phyloP scores from a whole-genome alignment of 2,797 vertebrate species.

The Salarias fasciatus region DNA sequence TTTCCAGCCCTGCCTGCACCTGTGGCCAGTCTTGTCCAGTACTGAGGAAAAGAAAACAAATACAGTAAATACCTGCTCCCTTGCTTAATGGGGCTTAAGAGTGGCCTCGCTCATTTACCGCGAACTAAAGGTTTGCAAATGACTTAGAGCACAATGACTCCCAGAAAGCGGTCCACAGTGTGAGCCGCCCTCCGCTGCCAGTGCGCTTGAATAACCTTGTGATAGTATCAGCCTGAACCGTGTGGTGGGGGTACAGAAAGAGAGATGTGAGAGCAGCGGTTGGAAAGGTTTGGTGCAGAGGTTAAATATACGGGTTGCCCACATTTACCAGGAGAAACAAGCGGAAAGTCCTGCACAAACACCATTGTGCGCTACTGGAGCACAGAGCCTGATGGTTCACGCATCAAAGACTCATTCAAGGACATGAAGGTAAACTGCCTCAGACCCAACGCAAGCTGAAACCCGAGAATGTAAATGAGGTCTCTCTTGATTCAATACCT shows the following conservation, averaged over 20 bases:
- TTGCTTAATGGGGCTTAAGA: slow-evolving; percentile 64
- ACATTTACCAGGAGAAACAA: slow-evolving; percentile 62
- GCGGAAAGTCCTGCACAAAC: slow-evolving; percentile 65
- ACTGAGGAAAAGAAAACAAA: slow-evolving; percentile 57
- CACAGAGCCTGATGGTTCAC: slow-evolving; percentile 38
- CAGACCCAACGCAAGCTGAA: slow-evolving; percentile 36
- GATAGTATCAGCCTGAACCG: slow-evolving; percentile 65
- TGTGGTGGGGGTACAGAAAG: neutral
- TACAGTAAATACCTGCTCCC: slow-evolving; percentile 48
- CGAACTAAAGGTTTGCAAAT: slow-evolving; percentile 39
- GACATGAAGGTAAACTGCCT: slow-evolving; percentile 62
- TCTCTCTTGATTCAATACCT: slow-evolving; percentile 32
- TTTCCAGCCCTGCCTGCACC: slow-evolving; percentile 58
- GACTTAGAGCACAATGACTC: slow-evolving; percentile 44
- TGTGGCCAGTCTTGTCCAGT: slow-evolving; percentile 36
- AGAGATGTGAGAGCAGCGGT: slow-evolving; percentile 35
- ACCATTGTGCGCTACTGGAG: slow-evolving; percentile 59
- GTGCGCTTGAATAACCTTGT: slow-evolving; percentile 38
- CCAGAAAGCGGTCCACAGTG: slow-evolving; percentile 16
- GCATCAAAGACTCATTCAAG: slow-evolving; percentile 65
- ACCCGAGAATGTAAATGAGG: slow-evolving; percentile 46
- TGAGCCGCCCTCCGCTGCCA: slow-evolving; percentile 22
- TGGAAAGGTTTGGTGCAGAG: slow-evolving; percentile 60
- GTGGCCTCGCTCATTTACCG: slow-evolving; percentile 39
- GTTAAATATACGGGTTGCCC: slow-evolving; percentile 74